phyloP scores from a whole-genome alignment of 1,140 invertebrate genomes.

The Muscidifurax raptorellus region DNA sequence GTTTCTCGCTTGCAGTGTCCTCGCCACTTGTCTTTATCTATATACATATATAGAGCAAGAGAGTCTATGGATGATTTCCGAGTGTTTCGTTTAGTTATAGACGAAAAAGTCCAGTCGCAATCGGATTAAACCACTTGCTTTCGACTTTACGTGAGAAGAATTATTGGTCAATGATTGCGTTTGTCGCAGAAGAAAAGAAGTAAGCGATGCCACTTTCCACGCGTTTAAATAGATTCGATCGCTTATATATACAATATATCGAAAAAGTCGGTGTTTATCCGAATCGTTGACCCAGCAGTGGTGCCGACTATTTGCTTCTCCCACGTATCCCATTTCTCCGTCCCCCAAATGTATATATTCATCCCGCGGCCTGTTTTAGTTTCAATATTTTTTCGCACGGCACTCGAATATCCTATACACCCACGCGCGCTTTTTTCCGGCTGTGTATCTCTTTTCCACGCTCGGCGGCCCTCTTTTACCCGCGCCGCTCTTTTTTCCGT shows the following conservation, averaged over 20 bases:
- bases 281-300: background rate
- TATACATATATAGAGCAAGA: too few species aligned
- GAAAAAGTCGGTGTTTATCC: background rate
- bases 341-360: background rate
- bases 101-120: background rate
- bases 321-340: background rate
- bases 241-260: background rate
- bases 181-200: too few species aligned
- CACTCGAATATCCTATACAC: background rate
- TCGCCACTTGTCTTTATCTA: too few species aligned
- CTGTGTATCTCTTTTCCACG: background rate
- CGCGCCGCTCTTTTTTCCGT: background rate
- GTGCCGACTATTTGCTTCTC: background rate
- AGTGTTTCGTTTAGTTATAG: conserved; percentile 30
- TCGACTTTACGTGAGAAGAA: too few species aligned
- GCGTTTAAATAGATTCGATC: too few species aligned
- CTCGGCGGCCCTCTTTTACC: background rate
- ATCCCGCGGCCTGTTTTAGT: background rate
- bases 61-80: too few species aligned
- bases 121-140: background rate
- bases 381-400: conserved; percentile 6
- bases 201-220: too few species aligned
- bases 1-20: too few species aligned
- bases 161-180: too few species aligned
- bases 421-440: background rate